phyloP scores from a whole-genome alignment of 2,113 vertebrate genomes.

The Ornithorhynchus anatinus region DNA sequence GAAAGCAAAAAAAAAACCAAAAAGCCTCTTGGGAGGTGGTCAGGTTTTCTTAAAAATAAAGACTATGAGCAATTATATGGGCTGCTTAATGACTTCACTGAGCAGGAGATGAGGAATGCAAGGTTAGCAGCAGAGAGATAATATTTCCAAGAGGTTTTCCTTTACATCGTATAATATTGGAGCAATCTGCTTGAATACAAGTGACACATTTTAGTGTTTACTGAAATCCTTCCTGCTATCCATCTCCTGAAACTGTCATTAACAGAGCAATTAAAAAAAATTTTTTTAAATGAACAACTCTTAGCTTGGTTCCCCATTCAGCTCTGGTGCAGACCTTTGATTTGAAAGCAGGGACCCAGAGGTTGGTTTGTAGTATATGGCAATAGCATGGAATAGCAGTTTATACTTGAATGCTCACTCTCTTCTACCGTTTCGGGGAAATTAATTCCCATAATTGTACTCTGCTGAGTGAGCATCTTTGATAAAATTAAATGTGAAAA shows the following conservation, averaged over 20 bases:
- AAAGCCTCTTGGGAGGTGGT: background rate
- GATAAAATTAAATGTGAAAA: constrained; percentile 23
- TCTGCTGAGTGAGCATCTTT: background rate
- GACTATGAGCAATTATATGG: background rate
- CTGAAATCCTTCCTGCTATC: background rate
- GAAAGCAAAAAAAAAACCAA: too few relatives aligned
- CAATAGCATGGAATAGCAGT: background rate
- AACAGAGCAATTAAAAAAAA: background rate
- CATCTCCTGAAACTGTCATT: background rate
- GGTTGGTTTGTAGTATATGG: background rate
- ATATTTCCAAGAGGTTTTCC: background rate
- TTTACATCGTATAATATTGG: background rate
- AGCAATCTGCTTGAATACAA: background rate
- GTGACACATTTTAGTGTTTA: background rate
- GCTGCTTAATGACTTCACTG: background rate
- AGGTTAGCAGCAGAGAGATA: background rate
- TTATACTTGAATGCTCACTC: background rate
- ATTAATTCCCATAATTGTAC: constrained; percentile 16
- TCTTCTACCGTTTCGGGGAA: constrained; percentile 3
- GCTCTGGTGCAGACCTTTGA: background rate
- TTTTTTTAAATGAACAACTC: background rate
- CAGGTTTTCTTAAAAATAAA: background rate
- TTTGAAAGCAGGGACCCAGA: background rate
- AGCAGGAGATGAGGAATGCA: background rate
- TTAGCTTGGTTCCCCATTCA: background rate